Evolutionary conservation across 2,888 invertebrate species (phyloP).

Genomic region (Zootermopsis nevadensis): DNA sequence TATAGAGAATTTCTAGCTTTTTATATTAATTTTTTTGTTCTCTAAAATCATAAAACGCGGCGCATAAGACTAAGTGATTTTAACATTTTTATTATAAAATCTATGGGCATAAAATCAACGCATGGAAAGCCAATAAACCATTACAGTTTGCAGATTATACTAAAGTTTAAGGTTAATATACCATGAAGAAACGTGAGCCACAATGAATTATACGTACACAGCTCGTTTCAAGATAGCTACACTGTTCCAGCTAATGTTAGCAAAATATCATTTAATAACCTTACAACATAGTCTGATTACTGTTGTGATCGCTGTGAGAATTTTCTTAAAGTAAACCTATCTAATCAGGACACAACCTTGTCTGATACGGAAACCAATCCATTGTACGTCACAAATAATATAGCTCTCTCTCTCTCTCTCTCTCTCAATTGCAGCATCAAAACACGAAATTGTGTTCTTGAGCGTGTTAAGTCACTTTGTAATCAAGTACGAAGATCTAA

Average conservation of each 20-base stretch:
- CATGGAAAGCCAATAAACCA: no score
- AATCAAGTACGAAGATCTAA: conserved; percentile 24
- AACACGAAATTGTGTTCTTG: neutral
- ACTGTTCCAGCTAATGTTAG: neutral
- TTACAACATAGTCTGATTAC: neutral
- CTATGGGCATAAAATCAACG: no score
- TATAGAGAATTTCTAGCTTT: no score
- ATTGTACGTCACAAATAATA: neutral
- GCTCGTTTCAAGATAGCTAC: neutral
- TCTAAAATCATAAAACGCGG: no score
- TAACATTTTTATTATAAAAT: no score
- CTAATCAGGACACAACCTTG: neutral
- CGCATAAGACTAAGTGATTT: no score
- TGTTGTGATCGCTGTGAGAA: neutral
- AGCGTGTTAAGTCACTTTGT: conserved; percentile 28
- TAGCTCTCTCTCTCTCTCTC: no score
- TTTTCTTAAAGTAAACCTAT: neutral
- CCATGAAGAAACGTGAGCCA: neutral
- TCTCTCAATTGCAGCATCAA: neutral
- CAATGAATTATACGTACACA: no score
- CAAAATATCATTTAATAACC: neutral
- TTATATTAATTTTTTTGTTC: no score
- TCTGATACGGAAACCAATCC: neutral
- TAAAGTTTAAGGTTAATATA: no score
- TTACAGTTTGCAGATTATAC: no score